Evolutionary conservation across 2,113 vertebrate species (phyloP).

Genomic region (Erpornis zantholeuca): DNA sequence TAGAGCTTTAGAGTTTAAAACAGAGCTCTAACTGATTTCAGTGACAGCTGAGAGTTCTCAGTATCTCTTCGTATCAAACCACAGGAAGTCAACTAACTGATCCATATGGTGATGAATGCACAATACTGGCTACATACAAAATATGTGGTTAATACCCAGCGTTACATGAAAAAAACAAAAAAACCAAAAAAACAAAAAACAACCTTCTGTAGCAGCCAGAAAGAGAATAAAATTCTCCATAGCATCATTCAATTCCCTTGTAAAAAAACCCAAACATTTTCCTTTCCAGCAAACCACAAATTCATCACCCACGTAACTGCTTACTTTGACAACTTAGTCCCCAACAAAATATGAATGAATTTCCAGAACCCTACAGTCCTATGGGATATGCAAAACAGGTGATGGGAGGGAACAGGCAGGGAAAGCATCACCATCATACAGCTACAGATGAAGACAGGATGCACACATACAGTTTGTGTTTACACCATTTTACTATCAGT

Average conservation of each 20-base stretch:
- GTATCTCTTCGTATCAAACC: background rate
- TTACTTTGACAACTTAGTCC: background rate
- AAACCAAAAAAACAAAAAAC: rapidly evolving
- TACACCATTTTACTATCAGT: background rate
- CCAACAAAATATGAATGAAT: background rate
- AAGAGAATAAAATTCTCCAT: background rate
- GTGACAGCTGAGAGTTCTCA: background rate
- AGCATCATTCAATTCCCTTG: background rate
- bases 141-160: background rate
- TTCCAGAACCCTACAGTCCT: background rate
- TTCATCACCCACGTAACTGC: background rate
- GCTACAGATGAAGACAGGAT: background rate
- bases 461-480: background rate
- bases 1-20: background rate
- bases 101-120: background rate
- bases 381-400: background rate
- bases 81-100: background rate
- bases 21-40: background rate
- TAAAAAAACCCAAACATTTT: background rate
- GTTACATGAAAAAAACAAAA: background rate
- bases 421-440: background rate
- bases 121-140: background rate
- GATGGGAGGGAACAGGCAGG: rapidly evolving
- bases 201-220: background rate
- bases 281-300: background rate